These are phyloP conservation scores for Elephantulus edwardii DNA, from an alignment of 2,113 vertebrate species.

Conservation along the genomic window DNA sequence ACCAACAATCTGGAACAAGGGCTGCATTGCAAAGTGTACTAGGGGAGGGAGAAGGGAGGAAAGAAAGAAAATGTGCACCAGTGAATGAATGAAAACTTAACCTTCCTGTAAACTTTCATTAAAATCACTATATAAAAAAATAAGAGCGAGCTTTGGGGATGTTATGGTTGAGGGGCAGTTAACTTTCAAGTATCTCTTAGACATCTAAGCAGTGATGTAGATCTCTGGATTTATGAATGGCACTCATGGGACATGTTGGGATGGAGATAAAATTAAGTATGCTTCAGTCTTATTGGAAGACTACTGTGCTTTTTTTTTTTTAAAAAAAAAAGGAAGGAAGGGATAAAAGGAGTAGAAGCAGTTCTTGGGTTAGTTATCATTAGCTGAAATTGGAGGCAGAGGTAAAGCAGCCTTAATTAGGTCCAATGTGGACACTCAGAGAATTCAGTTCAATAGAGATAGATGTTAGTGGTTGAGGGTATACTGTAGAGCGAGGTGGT, in stretches of 20 bases:
- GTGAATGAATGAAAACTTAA: too few species aligned
- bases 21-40: too few species aligned
- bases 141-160: not conserved
- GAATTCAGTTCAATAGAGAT: not conserved
- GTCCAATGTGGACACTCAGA: not conserved
- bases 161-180: not conserved
- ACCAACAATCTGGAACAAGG: too few species aligned
- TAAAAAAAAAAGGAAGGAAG: not conserved
- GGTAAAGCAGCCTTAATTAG: not conserved
- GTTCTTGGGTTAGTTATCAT: not conserved
- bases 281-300: not conserved
- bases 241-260: not conserved
- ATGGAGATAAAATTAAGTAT: not conserved
- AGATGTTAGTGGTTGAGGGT: not conserved
- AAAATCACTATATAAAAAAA: too few species aligned
- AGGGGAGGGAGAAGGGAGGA: too few species aligned
- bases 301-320: not conserved
- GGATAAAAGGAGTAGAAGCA: not conserved
- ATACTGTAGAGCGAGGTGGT: not conserved
- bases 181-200: not conserved
- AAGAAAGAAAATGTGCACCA: too few species aligned
- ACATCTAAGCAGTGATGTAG: not conserved
- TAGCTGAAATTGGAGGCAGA: not conserved
- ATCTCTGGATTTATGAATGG: not conserved
- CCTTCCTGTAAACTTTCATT: too few species aligned